Evolutionary conservation across 2,113 vertebrate species (phyloP), one percentile per base, ranked within the genome.

Genomic region (Origma solitaria): DNA sequence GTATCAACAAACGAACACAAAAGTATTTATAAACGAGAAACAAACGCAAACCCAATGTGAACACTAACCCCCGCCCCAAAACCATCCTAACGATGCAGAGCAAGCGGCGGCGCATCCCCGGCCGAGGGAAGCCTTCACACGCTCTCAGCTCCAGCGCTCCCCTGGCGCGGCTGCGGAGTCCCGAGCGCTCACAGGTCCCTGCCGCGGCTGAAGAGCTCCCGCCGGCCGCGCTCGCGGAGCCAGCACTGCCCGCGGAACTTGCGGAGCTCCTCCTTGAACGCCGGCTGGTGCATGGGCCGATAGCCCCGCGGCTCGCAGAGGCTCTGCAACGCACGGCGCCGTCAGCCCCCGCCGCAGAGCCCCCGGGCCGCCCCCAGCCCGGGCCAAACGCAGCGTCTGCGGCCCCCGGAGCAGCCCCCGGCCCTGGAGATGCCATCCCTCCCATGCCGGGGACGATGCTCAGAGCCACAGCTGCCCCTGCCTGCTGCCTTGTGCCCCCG

Each of bases 281-380:
- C 99, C 79, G 98, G 94, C 38, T 99, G 98, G 96, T 98, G 96
- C 99, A 99, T 99, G 31, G 99, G 98, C 22, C 98, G 97, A 66
- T 99, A 99, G 37, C 96, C 92, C 97, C 98, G 98, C 5, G 99
- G 99, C 69, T 99, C 99, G 42, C 99, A 99, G 90, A 98, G 98
- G 0, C 77, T 30, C 99, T 99, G 94, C 90, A 15, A 40, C 3
- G 5, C 79, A 2, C 4, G 9, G 38, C 42, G 11, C 27, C 11
- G 0, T 78, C 56, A 92, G 47, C 12, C 2, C 60, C 28, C 10
- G 1, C 24, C 8, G 16, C 10, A 0, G 33, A 50, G 56, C 35
- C 31, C 30, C 27, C 40, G 40, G 40, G 12, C 13, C 1, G 8
- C 25, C 5, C 17, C 8, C 40, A n/a, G n/a, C 35, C n/a, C 30